phyloP scores from a whole-genome alignment of 1,140 invertebrate genomes.

The Leucophenga varia region DNA sequence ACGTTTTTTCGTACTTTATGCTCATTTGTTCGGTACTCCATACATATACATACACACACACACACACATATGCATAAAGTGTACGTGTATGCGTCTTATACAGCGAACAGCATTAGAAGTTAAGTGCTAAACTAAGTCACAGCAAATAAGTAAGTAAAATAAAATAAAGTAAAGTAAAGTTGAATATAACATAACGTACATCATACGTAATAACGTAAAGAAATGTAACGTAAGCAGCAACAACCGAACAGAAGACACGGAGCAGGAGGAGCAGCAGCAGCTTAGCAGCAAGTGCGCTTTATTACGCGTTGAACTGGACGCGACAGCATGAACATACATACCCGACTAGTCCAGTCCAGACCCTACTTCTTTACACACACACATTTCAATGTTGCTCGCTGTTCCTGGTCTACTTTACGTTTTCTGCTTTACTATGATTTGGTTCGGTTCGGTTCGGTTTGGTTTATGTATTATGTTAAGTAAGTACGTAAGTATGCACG shows the following conservation, averaged over 20 bases:
- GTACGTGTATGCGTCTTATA: not conserved
- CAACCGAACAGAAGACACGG: not conserved
- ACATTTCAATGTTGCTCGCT: too few species aligned
- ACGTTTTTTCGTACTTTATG: slow-evolving; percentile 23
- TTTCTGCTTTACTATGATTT: not conserved
- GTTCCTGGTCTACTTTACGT: too few species aligned
- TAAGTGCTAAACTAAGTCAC: not conserved
- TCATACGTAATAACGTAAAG: too few species aligned
- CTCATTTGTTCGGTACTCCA: not conserved
- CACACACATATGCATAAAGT: too few species aligned
- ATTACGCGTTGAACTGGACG: too few species aligned
- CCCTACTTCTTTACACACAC: too few species aligned
- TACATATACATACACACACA: too few species aligned
- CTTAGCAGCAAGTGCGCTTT: slow-evolving; percentile 38
- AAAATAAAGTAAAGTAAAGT: too few species aligned
- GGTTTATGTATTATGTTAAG: not conserved
- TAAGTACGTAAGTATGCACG: not conserved
- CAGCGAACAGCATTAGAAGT: not conserved
- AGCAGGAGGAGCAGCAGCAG: not conserved
- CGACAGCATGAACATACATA: not conserved
- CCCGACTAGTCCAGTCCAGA: too few species aligned
- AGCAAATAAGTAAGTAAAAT: not conserved
- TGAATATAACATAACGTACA: too few species aligned
- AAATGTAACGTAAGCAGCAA: too few species aligned
- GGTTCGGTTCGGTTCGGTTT: not conserved